A percentile compares a stretch with the other conserved stretches of the same genome.
These are phyloP conservation scores for Synergus gifuensis DNA, from an alignment of 2,888 invertebrate genomes.

Conservation along the genomic window DNA sequence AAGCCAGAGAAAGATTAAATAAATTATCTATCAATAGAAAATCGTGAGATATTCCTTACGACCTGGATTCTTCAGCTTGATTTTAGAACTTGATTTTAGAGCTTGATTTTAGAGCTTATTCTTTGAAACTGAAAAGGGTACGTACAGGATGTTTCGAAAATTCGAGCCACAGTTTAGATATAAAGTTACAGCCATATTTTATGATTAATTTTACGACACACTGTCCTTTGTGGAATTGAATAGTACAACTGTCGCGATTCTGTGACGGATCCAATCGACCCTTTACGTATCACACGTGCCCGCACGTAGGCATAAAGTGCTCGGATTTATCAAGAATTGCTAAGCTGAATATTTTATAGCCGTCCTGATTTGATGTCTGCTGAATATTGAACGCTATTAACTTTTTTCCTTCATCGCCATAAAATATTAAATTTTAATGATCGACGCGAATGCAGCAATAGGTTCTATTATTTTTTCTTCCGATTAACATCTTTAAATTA, in stretches of 20 bases:
- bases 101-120: background rate
- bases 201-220: conserved; percentile 34
- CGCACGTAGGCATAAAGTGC: conserved; percentile 31
- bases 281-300: conserved; percentile 34
- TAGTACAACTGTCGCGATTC: conserved; percentile 22
- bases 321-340: conserved; percentile 36
- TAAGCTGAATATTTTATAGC: conserved; percentile 33
- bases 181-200: conserved; percentile 26
- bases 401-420: conserved; percentile 20
- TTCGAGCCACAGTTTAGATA: conserved; percentile 20
- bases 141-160: conserved; percentile 21
- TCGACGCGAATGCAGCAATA: background rate
- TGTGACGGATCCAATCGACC: conserved; percentile 23
- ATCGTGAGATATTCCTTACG: conserved; percentile 9
- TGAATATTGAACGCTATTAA: conserved; percentile 10
- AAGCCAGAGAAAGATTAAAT: background rate
- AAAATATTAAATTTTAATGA: background rate
- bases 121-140: conserved; percentile 28
- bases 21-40: background rate
- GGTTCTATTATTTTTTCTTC: background rate
- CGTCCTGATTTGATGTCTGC: conserved; percentile 14
- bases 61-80: background rate
- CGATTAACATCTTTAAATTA: background rate
- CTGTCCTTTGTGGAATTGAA: conserved; percentile 30
- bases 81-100: too few species aligned